Evolutionary conservation across 1,140 invertebrate species (phyloP).

Genomic region (Cherax quadricarinatus): DNA sequence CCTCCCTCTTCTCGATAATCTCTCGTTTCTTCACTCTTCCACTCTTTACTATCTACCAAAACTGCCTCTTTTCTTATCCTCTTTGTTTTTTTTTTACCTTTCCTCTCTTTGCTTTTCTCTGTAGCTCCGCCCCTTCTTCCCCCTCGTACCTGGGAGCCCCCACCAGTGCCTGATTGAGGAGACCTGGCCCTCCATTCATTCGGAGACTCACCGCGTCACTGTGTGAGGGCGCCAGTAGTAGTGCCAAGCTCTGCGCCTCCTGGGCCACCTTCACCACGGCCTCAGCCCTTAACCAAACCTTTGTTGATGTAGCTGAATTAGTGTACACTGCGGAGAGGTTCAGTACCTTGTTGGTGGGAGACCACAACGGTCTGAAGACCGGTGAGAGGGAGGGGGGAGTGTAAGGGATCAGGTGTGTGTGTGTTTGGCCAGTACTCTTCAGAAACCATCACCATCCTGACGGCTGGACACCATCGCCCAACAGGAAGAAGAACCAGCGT

Average conservation of each 20-base stretch:
- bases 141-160: neutral
- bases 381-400: no score
- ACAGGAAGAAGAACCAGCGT: no score
- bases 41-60: neutral
- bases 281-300: neutral
- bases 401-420: no score
- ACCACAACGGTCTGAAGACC: no score
- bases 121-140: neutral
- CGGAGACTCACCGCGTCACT: neutral
- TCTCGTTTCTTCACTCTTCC: neutral
- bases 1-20: neutral
- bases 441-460: no score
- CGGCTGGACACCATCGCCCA: no score
- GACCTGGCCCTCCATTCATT: slow-evolving; percentile 38
- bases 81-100: neutral
- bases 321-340: no score
- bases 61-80: neutral
- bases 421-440: no score
- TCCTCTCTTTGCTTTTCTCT: neutral
- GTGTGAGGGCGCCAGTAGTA: neutral
- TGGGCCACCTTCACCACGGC: neutral
- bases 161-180: neutral
- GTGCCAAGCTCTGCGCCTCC: neutral
- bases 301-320: no score
- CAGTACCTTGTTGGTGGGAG: no score